phyloP scores from a whole-genome alignment of 1,140 invertebrate species.

The Archivesica marissinica region DNA sequence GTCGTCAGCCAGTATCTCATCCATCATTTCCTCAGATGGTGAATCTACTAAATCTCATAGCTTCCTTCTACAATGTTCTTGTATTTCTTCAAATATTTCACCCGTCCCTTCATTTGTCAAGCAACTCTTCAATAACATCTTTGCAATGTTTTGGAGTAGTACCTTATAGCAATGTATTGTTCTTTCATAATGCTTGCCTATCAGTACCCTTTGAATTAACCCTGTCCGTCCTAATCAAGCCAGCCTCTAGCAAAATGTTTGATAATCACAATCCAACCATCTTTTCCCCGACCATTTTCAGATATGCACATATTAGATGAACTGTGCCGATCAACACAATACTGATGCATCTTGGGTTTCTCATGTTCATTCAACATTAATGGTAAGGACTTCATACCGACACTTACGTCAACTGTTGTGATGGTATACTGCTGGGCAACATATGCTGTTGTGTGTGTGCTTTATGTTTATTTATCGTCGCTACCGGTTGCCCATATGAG shows the following conservation, averaged over 20 bases:
- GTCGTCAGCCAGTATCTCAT: neutral
- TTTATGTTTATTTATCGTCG: too few species aligned
- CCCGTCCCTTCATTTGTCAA: too few species aligned
- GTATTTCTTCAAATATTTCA: too few species aligned
- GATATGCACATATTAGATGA: constrained; percentile 62
- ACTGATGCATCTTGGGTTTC: constrained; percentile 66
- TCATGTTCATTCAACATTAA: constrained; percentile 64
- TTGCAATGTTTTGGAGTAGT: too few species aligned
- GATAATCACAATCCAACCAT: constrained; percentile 62
- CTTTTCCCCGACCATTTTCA: constrained; percentile 70
- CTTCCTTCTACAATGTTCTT: neutral
- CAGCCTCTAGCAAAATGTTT: constrained; percentile 62
- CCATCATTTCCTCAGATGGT: neutral
- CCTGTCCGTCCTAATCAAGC: constrained; percentile 37
- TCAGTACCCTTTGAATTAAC: constrained; percentile 51
- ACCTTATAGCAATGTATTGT: constrained; percentile 21
- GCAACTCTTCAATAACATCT: too few species aligned
- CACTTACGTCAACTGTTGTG: constrained; percentile 67
- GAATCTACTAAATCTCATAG: neutral
- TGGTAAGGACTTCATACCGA: constrained; percentile 69
- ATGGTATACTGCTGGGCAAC: constrained; percentile 65
- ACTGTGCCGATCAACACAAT: constrained; percentile 65
- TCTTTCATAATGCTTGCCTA: constrained; percentile 64
- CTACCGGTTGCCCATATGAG: too few species aligned
- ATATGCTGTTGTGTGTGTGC: too few species aligned